Percentiles rank a stretch among this genome's conserved stretches.
phyloP scores from a whole-genome alignment of 2,113 vertebrate genomes.

The Notiomystis cincta region DNA sequence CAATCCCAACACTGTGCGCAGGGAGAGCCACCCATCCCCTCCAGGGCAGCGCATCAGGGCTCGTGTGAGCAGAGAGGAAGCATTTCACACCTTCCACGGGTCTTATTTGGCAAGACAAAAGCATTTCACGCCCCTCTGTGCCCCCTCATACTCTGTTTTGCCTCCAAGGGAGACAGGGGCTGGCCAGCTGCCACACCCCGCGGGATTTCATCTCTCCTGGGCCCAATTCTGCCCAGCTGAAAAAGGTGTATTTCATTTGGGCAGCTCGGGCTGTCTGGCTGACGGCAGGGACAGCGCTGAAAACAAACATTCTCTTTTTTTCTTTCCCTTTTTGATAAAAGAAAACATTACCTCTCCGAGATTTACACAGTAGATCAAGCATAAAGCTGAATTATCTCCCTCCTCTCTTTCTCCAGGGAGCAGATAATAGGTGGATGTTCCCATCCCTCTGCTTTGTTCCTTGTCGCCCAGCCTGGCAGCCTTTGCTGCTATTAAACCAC shows the following conservation, averaged over 20 bases:
- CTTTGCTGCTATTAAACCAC: slow-evolving; percentile 15
- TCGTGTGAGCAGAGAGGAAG: neutral
- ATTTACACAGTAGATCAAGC: slow-evolving; percentile 47
- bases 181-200: neutral
- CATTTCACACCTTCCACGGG: neutral
- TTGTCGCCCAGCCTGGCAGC: neutral
- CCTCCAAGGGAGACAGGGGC: neutral
- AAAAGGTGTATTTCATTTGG: neutral
- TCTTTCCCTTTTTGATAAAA: neutral
- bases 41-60: accelerated
- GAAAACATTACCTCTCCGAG: slow-evolving; percentile 11
- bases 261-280: neutral
- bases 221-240: neutral
- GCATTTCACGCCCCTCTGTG: accelerated
- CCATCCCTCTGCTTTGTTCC: slow-evolving; percentile 18
- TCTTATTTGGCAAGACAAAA: neutral
- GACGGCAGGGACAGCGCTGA: neutral
- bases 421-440: slow-evolving; percentile 11
- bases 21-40: neutral
- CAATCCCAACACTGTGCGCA: accelerated
- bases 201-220: neutral
- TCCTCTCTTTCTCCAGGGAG: neutral
- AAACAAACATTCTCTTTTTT: neutral
- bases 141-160: neutral
- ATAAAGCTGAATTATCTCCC: slow-evolving; percentile 6